phyloP scores from a whole-genome alignment of 2,888 invertebrate genomes.

The Eupithecia centaureata region DNA sequence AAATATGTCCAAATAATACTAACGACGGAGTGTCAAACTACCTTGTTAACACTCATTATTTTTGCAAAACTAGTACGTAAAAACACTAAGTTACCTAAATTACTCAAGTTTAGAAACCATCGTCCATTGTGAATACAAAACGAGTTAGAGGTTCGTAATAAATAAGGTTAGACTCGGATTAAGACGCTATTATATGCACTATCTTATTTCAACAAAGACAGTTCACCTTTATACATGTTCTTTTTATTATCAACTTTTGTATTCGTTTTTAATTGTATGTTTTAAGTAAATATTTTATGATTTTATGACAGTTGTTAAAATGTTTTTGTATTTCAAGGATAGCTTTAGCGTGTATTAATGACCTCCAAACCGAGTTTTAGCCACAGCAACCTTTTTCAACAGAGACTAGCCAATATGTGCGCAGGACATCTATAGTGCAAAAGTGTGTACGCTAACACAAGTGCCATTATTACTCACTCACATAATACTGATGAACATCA shows the following conservation, averaged over 20 bases:
- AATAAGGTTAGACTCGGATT: background rate
- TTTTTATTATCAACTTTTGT: too few species aligned
- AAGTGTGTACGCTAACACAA: background rate
- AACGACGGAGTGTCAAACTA: background rate
- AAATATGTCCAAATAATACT: background rate
- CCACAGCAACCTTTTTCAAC: too few species aligned
- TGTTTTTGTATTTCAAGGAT: background rate
- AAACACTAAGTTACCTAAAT: background rate
- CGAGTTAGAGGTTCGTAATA: background rate
- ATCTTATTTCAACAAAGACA: too few species aligned
- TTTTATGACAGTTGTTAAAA: too few species aligned
- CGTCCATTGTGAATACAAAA: background rate
- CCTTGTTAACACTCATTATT: background rate
- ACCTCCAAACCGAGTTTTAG: background rate
- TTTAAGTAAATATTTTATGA: too few species aligned
- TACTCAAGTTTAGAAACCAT: constrained; percentile 7
- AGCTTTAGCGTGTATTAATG: background rate
- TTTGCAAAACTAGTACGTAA: background rate
- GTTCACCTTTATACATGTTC: too few species aligned
- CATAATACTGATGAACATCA: background rate
- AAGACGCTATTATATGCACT: background rate
- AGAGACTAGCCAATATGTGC: background rate
- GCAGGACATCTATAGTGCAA: background rate
- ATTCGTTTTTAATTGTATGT: too few species aligned
- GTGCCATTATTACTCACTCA: background rate